Evolutionary conservation across 2,113 vertebrate species (phyloP).

Genomic region (Antechinus stuartii): DNA sequence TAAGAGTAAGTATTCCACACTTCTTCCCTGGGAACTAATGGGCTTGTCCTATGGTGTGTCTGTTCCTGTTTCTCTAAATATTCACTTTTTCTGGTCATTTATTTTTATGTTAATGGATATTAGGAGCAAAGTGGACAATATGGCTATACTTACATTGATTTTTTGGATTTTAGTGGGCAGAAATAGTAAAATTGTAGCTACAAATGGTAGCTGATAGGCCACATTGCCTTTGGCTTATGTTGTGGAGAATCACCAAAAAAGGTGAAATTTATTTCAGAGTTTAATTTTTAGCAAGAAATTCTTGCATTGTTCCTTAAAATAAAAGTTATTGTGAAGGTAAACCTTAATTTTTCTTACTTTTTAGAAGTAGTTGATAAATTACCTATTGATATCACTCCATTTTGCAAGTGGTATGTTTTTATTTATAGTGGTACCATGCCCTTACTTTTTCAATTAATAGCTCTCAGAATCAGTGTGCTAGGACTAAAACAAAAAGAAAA

Average conservation of each 20-base stretch:
- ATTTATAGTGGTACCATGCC: background rate
- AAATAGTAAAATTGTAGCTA: background rate
- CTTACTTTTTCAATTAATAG: background rate
- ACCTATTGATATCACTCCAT: background rate
- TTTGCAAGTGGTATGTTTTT: background rate
- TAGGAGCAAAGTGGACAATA: background rate
- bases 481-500: background rate
- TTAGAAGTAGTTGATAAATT: background rate
- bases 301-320: background rate
- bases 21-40: background rate
- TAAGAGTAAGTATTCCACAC: background rate
- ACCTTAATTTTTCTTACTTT: background rate
- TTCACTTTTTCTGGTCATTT: background rate
- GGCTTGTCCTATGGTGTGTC: background rate
- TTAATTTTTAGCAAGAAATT: background rate
- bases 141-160: background rate
- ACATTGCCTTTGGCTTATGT: background rate
- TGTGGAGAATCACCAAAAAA: background rate
- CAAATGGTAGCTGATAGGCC: background rate
- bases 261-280: background rate
- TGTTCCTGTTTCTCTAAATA: background rate
- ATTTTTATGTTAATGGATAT: background rate
- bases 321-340: background rate
- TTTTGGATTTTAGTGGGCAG: background rate
- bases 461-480: background rate